phyloP scores from a whole-genome alignment of 2,888 invertebrate species.

The Pachycephus smyrnensis region DNA sequence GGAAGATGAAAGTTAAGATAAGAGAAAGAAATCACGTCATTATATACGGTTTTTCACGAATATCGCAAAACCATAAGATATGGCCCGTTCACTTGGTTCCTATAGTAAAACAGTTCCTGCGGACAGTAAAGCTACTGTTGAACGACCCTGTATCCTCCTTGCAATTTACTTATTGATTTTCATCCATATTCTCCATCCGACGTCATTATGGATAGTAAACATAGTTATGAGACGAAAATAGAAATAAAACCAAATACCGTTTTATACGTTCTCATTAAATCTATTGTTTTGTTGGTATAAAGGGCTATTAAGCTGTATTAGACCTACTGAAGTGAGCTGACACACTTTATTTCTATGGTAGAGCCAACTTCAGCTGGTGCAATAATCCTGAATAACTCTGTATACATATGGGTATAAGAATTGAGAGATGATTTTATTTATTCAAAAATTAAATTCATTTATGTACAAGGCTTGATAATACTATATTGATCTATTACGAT shows the following conservation, averaged over 20 bases:
- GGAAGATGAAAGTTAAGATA: not conserved
- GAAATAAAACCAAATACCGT: not conserved
- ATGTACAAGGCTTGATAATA: too few species aligned
- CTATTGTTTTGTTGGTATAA: not conserved
- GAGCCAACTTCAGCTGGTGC: too few species aligned
- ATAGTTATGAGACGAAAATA: not conserved
- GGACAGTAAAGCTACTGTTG: not conserved
- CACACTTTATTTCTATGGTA: not conserved
- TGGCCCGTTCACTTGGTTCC: not conserved
- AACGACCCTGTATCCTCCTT: not conserved
- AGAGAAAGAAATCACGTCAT: not conserved
- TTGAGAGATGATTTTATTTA: too few species aligned
- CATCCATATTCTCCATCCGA: not conserved
- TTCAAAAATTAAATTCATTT: too few species aligned
- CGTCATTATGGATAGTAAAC: not conserved
- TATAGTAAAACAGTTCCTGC: not conserved
- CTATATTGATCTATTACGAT: too few species aligned
- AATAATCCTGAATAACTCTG: too few species aligned
- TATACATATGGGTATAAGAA: too few species aligned
- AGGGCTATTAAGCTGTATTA: not conserved
- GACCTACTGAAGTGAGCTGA: not conserved
- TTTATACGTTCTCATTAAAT: not conserved
- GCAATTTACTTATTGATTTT: not conserved
- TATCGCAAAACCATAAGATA: not conserved
- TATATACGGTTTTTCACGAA: not conserved